A percentile compares a stretch with the other conserved stretches of the same genome.
These are phyloP conservation scores for Suncus etruscus DNA, from an alignment of 2,113 vertebrate genomes.

Conservation along the genomic window DNA sequence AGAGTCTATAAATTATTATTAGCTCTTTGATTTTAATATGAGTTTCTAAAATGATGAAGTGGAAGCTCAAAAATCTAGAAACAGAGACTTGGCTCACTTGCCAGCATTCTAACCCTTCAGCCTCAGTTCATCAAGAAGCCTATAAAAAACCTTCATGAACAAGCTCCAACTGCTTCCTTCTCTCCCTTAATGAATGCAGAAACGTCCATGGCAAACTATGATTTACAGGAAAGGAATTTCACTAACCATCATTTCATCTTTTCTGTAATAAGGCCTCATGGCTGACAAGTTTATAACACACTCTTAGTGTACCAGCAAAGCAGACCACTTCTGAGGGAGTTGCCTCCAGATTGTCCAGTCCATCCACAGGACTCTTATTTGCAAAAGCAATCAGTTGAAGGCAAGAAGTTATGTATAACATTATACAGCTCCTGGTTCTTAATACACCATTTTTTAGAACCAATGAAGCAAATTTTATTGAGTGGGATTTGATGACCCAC, in stretches of 20 bases:
- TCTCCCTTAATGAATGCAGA: slow-evolving; percentile 85
- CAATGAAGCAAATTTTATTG: slow-evolving; percentile 86
- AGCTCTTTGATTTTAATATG: slow-evolving; percentile 76
- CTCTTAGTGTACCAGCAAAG: slow-evolving; percentile 1
- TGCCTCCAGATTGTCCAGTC: slow-evolving; percentile 25
- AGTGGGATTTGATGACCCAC: slow-evolving; percentile 86
- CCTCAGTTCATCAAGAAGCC: slow-evolving; percentile 84
- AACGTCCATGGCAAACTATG: slow-evolving; percentile 75
- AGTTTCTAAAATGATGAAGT: slow-evolving; percentile 58
- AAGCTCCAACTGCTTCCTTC: slow-evolving; percentile 67
- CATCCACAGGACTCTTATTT: slow-evolving; percentile 42
- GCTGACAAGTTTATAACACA: slow-evolving; percentile 84
- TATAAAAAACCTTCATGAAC: slow-evolving; percentile 76
- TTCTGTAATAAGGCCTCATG: slow-evolving; percentile 77
- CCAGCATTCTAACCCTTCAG: slow-evolving; percentile 76
- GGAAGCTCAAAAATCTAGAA: slow-evolving; percentile 71
- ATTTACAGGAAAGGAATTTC: slow-evolving; percentile 85
- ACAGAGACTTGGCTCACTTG: slow-evolving; percentile 30
- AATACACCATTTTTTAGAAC: slow-evolving; percentile 75
- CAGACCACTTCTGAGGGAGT: slow-evolving; percentile 73
- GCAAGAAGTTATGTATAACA: slow-evolving; percentile 66
- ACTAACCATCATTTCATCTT: slow-evolving; percentile 82
- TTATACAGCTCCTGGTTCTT: slow-evolving; percentile 76
- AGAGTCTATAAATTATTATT: slow-evolving; percentile 81
- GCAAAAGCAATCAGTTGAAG: slow-evolving; percentile 67